Conservation (phyloP, 1,140 invertebrate species). For the Semibalanus balanoides region DNA sequence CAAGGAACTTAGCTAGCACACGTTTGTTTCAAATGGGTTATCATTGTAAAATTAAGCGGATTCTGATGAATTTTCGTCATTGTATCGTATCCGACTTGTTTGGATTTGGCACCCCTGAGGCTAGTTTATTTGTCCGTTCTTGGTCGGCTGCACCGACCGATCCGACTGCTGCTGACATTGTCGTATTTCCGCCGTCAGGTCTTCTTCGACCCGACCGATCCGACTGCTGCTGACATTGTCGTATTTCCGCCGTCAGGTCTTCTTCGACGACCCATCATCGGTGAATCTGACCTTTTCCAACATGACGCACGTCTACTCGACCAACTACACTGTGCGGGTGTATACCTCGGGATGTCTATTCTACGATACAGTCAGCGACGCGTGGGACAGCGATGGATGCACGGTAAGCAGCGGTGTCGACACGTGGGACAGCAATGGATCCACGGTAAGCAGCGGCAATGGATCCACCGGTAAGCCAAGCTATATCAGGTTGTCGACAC, state of each 20-base stretch:
- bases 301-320: conserved; percentile 22
- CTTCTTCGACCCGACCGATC: too few relatives aligned
- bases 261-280: conserved; percentile 17
- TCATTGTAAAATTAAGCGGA: background rate
- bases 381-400: conserved; percentile 26
- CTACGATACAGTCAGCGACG: conserved; percentile 22
- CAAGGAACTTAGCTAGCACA: too few relatives aligned
- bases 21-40: too few relatives aligned
- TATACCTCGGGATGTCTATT: conserved; percentile 27
- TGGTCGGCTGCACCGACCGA: too few relatives aligned
- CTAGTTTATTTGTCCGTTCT: too few relatives aligned
- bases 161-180: background rate
- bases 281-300: conserved; percentile 14
- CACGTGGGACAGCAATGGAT: conserved; percentile 26
- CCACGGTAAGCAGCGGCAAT: conserved; percentile 24
- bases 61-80: too few relatives aligned
- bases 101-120: too few relatives aligned
- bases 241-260: conserved; percentile 3
- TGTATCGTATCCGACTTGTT: too few relatives aligned
- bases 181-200: background rate
- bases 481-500: too few relatives aligned
- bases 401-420: conserved; percentile 25
- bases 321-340: conserved; percentile 26
- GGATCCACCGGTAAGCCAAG: too few relatives aligned
- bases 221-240: background rate